Percentiles rank a stretch among this genome's conserved stretches.
Evolutionary conservation across 1,140 invertebrate species (phyloP).

Genomic region (Cepaea nemoralis): DNA sequence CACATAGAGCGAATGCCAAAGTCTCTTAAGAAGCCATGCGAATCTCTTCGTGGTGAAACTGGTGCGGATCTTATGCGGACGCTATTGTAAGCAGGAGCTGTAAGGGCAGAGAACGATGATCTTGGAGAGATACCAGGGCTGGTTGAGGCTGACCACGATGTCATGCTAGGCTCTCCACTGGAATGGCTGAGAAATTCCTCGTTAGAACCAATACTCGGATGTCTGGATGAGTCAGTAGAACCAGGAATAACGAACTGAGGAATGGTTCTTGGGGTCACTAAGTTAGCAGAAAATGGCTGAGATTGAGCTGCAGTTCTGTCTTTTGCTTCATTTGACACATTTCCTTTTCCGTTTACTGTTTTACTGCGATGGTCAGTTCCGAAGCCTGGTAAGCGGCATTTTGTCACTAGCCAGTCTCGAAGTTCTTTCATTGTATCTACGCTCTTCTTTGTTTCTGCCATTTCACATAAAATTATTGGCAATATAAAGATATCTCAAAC

Average conservation of each 20-base stretch:
- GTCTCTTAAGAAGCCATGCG: conserved; percentile 47
- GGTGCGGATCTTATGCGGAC: conserved; percentile 56
- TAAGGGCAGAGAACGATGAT: conserved; percentile 51
- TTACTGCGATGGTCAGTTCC: conserved; percentile 16
- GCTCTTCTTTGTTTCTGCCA: conserved; percentile 32
- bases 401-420: conserved; percentile 63
- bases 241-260: conserved; percentile 67
- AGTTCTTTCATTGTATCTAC: conserved; percentile 63
- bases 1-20: conserved; percentile 41
- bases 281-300: conserved; percentile 35
- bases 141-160: conserved; percentile 50
- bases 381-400: conserved; percentile 54
- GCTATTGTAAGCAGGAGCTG: conserved; percentile 48
- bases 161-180: conserved; percentile 47
- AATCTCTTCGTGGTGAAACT: conserved; percentile 58
- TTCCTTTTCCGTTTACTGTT: neutral
- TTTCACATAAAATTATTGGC: neutral
- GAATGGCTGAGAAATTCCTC: conserved; percentile 51
- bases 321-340: neutral
- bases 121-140: conserved; percentile 55
- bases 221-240: conserved; percentile 60
- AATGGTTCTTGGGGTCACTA: conserved; percentile 63
- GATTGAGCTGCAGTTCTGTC: neutral
- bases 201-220: conserved; percentile 57
- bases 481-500: too few species aligned